These are phyloP conservation scores for Stichopus horrens DNA, from an alignment of 53 echinoderm and acorn worm genomes.

Conservation along the genomic window DNA sequence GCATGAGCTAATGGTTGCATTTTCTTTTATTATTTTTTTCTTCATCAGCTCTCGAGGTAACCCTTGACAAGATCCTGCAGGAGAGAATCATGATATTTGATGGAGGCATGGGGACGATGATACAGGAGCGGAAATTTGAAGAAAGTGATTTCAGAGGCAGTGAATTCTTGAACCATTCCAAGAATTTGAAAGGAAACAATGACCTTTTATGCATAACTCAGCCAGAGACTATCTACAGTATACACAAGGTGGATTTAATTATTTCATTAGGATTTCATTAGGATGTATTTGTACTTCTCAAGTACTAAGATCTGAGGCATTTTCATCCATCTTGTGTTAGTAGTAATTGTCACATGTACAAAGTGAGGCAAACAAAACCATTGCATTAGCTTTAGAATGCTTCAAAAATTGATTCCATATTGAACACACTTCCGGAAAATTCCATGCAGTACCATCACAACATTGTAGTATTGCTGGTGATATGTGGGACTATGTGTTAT, in stretches of 20 bases:
- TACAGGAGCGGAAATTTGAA: conserved; percentile 74
- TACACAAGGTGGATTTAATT: conserved; percentile 70
- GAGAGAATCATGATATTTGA: conserved; percentile 94
- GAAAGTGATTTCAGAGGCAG: conserved; percentile 84
- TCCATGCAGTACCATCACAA: too few relatives aligned
- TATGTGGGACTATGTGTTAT: too few relatives aligned
- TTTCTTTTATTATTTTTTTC: neutral
- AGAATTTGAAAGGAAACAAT: conserved; percentile 86
- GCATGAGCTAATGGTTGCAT: neutral
- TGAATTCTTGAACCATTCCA: conserved; percentile 76
- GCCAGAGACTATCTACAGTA: conserved; percentile 81
- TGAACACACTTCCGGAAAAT: too few relatives aligned
- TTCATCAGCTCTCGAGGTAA: conserved; percentile 47
- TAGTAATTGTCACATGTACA: too few relatives aligned
- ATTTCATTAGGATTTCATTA: neutral
- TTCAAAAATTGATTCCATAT: too few relatives aligned
- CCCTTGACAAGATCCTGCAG: conserved; percentile 60
- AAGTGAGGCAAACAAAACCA: too few relatives aligned
- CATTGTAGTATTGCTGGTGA: too few relatives aligned
- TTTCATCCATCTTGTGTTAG: too few relatives aligned
- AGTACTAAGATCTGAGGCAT: too few relatives aligned
- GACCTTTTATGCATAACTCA: conserved; percentile 82
- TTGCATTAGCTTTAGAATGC: too few relatives aligned
- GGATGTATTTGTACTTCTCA: neutral
- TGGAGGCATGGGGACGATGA: conserved; percentile 96